Base-by-base conservation (phyloP, 2,888 invertebrate genomes). In the Pyrgus malvae region DNA sequence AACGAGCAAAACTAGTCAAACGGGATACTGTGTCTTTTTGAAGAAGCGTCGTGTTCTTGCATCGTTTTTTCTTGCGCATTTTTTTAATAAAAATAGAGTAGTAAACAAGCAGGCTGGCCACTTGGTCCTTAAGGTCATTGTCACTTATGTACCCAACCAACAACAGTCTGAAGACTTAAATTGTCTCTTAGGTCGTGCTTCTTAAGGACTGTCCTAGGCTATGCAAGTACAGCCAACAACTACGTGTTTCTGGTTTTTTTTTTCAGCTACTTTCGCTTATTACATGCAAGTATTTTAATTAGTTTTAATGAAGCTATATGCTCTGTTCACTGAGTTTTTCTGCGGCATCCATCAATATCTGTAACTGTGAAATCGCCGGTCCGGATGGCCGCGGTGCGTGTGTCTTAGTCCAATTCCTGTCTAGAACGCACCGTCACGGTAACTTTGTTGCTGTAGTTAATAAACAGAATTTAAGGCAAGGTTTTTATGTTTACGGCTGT, bases 351-450 rank as follows among this genome's bases (percentile, higher is more conserved):
- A 14, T 16, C 37, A 37, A 31, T 31, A 40, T 19, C 11, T 33
- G 16, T 37, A 38, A 35, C 27, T 19, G 38, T 29, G 31, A 31
- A 53, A 19, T 14, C 29, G 5, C 9, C 7, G 44, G 51, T 53
- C 45, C 23, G 45, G 14, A 53, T 45, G 45, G 9, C 21, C 6
- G 38, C 31, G 14, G 45, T 53, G 53, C 53, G 53, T 46, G 48
- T 31, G 53, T 53, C 29, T 19, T 53, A 44, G 44, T 37, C 44
- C 25, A 45, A 17, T 53, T 45, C 29, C 45, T 14, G 37, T 44
- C 44, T 51, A 11, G 35, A 44, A 27, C 51, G 11, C 38, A 38
- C 45, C 53, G 45, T 53, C 38, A 53, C 44, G 51, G 44, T 35
- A n/a, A 42, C 35, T 21, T 29, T 27, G 51, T 37, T 51, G 51